Evolutionary conservation across 2,113 vertebrate species (phyloP).

Genomic region (Crypturellus undulatus): DNA sequence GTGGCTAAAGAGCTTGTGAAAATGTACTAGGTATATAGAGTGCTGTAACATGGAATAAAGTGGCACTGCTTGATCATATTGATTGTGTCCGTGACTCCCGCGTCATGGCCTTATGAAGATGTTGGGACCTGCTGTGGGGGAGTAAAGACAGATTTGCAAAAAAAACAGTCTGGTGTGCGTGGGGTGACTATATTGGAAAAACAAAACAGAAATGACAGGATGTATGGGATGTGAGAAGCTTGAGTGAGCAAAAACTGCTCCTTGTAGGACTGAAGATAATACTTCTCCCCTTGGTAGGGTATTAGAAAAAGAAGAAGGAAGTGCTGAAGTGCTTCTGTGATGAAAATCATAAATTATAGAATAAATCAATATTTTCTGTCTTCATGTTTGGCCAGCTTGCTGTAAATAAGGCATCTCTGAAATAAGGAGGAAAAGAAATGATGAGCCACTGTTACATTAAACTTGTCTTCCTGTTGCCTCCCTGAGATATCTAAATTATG

Average conservation of each 20-base stretch:
- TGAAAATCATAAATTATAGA: background rate
- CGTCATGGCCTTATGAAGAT: background rate
- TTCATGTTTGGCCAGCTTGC: background rate
- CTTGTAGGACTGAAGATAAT: background rate
- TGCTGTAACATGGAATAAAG: too few species aligned
- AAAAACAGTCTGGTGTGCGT: background rate
- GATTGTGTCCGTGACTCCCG: too few species aligned
- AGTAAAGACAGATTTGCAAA: background rate
- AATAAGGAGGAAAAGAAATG: background rate
- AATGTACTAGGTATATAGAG: too few species aligned
- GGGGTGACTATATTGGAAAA: background rate
- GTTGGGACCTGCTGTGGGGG: background rate
- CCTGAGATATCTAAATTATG: background rate
- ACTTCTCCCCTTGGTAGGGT: background rate
- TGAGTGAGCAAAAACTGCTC: conserved; percentile 4
- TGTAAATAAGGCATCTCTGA: background rate
- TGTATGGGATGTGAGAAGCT: conserved; percentile 3
- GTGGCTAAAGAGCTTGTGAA: too few species aligned
- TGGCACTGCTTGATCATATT: too few species aligned
- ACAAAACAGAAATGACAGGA: background rate
- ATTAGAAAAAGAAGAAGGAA: background rate
- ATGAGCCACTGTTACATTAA: background rate
- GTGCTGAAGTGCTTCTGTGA: background rate
- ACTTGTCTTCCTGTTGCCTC: background rate
- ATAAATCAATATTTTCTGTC: background rate